Percentiles rank a stretch among this genome's conserved stretches.
These are phyloP conservation scores for Pelagia noctiluca DNA, from an alignment of 30 jellyfish, hydroid and myxozoan species.

Conservation along the genomic window DNA sequence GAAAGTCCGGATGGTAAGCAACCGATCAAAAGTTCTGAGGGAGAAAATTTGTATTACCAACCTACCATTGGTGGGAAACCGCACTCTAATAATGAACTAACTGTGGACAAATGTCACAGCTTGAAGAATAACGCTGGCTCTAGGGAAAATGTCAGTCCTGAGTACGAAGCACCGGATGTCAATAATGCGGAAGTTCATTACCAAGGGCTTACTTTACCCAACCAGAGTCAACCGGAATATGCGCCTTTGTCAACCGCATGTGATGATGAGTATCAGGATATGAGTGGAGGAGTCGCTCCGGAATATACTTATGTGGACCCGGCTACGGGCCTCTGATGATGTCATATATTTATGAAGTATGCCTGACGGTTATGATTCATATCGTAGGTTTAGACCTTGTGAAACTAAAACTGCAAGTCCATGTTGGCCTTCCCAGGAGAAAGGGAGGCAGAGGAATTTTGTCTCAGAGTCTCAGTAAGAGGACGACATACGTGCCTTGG, in stretches of 20 bases:
- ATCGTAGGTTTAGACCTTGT: background rate
- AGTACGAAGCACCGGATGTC: background rate
- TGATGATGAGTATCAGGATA: constrained; percentile 8
- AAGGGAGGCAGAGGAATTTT: no score
- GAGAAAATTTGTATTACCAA: background rate
- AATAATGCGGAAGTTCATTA: background rate
- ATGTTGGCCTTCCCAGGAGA: background rate
- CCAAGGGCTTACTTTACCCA: constrained; percentile 6
- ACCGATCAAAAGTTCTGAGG: background rate
- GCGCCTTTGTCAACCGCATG: background rate
- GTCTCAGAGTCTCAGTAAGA: no score
- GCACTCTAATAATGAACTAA: background rate
- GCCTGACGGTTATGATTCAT: background rate
- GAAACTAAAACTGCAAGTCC: background rate
- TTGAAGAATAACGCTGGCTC: constrained; percentile 10
- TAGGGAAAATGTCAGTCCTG: background rate
- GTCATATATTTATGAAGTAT: background rate
- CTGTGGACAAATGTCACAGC: background rate
- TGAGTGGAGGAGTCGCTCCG: background rate
- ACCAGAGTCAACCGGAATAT: background rate
- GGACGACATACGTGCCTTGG: no score
- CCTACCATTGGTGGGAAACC: background rate
- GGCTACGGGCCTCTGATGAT: background rate
- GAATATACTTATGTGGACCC: background rate
- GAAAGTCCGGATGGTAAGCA: background rate